Conservation (phyloP, 2,113 vertebrate species). For the Hassar affinis region DNA sequence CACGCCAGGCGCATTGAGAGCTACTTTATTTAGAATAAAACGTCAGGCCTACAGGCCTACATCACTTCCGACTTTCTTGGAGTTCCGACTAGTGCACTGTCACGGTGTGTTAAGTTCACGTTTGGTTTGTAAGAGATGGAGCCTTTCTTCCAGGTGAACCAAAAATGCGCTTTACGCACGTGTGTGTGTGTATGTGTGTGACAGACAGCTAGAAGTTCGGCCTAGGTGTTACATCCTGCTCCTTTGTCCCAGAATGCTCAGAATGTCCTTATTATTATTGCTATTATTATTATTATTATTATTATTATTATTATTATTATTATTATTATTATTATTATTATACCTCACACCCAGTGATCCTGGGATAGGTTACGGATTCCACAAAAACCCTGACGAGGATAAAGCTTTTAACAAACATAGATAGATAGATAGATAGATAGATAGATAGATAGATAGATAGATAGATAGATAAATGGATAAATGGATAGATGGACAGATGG, state of each 20-base stretch:
- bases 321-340: not conserved
- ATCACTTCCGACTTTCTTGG: not conserved
- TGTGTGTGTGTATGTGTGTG: not conserved
- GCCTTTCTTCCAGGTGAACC: not conserved
- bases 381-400: not conserved
- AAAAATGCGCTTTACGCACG: not conserved
- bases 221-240: not conserved
- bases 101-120: not conserved
- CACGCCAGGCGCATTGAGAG: not conserved
- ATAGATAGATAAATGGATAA: too few relatives aligned
- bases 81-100: not conserved
- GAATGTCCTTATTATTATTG: not conserved
- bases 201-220: not conserved
- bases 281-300: slow-evolving; percentile 3
- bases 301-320: slow-evolving; percentile 6
- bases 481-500: too few relatives aligned
- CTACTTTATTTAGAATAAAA: not conserved
- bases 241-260: not conserved
- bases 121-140: not conserved
- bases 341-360: not conserved
- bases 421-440: too few relatives aligned
- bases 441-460: too few relatives aligned
- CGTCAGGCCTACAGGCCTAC: too few relatives aligned
- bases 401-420: not conserved
- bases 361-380: not conserved